Base-by-base conservation (phyloP, 1,140 invertebrate species). In the Drosophila pruinosa region DNA sequence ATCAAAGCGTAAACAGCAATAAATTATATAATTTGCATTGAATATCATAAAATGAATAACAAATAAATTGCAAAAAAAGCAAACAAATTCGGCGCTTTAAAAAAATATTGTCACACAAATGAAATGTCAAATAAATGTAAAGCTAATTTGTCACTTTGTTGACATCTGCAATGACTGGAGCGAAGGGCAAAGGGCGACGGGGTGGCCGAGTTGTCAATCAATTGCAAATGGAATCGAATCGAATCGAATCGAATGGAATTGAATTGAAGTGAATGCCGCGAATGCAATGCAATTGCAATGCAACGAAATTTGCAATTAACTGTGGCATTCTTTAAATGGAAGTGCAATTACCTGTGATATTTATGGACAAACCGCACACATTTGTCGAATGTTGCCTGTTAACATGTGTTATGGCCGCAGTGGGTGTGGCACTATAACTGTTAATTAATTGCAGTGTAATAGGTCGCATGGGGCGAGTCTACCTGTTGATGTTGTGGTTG, bases 71-170 rank as follows among this genome's bases (percentile, higher is more conserved):
- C 24, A 56, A 61, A 22, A 63, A 68, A 48, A 68, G 31, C 45
- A 54, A 65, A 68, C 45, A 76, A 59, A 63, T 58, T 72, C 50
- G 24, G 19, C n/a, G 3, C 19, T n/a, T 12, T 14, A 52, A 48
- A 28, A 54, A 34, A 48, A 26, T 56, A 54, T 54, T 28, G 52
- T 39, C 63, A 70, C 38, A 63, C 12, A 70, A 67, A 70, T 72
- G 28, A 72, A 83, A 83, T 83, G 71, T 57, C 75, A 78, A 78
- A 85, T 62, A 72, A 45, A 81, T 78, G 77, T 45, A 70, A 86
- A 85, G 82, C 81, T 85, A 85, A 85, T 85, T 85, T 85, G 81
- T 85, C 81, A 85, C 72, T 39, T 72, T 68, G 59, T 47, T 61
- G 56, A n/a, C n/a, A n/a, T 50, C 65, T 52, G 63, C 24, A 5